phyloP scores from a whole-genome alignment of 2,888 invertebrate genomes.

The Morpho deidamia region DNA sequence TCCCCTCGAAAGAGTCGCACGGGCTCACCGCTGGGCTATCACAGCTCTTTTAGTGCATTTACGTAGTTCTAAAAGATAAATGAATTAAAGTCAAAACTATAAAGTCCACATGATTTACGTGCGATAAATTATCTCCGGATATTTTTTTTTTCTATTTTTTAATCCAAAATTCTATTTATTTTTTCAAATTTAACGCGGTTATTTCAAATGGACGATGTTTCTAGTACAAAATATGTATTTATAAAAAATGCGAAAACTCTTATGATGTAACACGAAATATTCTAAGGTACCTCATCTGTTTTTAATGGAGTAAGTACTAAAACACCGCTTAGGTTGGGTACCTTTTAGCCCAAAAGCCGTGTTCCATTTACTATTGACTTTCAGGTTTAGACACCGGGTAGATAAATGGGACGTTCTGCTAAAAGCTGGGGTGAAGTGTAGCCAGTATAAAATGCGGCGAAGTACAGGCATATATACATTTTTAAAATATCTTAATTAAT shows the following conservation, averaged over 20 bases:
- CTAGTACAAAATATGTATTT: not conserved
- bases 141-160: too few relatives aligned
- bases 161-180: too few relatives aligned
- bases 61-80: too few relatives aligned
- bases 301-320: conserved; percentile 10
- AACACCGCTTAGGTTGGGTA: conserved; percentile 7
- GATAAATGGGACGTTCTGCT: conserved; percentile 18
- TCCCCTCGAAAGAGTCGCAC: too few relatives aligned
- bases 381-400: conserved; percentile 14
- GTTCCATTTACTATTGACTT: conserved; percentile 19
- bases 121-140: too few relatives aligned
- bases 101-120: too few relatives aligned
- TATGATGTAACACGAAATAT: not conserved
- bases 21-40: too few relatives aligned
- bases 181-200: too few relatives aligned
- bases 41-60: too few relatives aligned
- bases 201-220: not conserved
- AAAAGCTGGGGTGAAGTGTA: conserved; percentile 14
- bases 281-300: conserved; percentile 8
- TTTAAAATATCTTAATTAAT: too few relatives aligned
- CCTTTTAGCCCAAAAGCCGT: conserved; percentile 14
- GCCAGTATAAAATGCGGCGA: not conserved
- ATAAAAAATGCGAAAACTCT: not conserved
- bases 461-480: too few relatives aligned
- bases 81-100: too few relatives aligned